Base-by-base conservation (phyloP, 2,113 vertebrate genomes). In the Glaucomys volans region DNA sequence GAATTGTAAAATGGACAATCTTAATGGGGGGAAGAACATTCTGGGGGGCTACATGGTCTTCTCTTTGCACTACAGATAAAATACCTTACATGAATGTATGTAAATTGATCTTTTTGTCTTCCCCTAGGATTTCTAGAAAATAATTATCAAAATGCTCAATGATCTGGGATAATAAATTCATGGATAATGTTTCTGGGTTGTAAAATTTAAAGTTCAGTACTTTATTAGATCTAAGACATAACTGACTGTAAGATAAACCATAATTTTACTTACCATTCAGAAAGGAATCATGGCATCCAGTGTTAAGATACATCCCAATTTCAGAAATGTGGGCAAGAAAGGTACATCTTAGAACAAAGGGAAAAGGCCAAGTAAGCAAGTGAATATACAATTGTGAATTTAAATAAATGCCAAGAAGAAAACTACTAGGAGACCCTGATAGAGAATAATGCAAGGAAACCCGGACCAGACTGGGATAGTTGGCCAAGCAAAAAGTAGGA, bases 61-160 rank as follows among this genome's bases (percentile, higher is more conserved):
- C 5, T 59, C 11, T 96, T 79, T 96, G 75, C 42, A 81, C 52
- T 79, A 50, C 24, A 97, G 50, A 96, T 96, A 91, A 95, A 97
- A 90, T 80, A 76, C 26, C 6, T 87, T 91, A n/a, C 30, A 22
- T 89, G 24, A 86, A 37, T 90, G n/a, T 79, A 20, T 91, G 28
- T 72, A 69, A 86, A 42, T 22, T 64, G 32, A 50, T 57, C 64
- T 93, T 87, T 37, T 83, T 89, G 87, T 26, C 10, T 95, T 20
- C 13, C 20, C 11, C 24, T 76, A 71, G 12, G 40, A 64, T 95
- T 96, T 95, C 83, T 95, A 87, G 24, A 76, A 69, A 91, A 86
- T 82, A 91, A 88, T 42, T 71, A 44, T 40, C 8, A 69, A 96
- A 83, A 92, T 88, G 67, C 1, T 95, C 32, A 17, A 18, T 81